These are phyloP conservation scores for Ailurus styani DNA, from an alignment of 2,113 vertebrate genomes.

Conservation along the genomic window DNA sequence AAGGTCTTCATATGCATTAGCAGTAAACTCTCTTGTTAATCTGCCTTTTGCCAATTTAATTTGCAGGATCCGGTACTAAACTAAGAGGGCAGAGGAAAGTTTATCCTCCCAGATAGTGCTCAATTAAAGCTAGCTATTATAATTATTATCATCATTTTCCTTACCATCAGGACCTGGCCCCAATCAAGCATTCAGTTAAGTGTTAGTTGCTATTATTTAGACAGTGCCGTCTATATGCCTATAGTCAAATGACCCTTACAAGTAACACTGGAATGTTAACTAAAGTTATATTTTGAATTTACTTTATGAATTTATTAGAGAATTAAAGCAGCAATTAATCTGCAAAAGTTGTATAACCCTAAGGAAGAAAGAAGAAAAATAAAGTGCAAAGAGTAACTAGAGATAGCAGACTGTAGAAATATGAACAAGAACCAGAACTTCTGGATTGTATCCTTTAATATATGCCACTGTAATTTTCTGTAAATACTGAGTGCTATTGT, in stretches of 20 bases:
- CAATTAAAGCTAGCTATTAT: not conserved
- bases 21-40: not conserved
- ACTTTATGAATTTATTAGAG: not conserved
- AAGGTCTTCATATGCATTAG: not conserved
- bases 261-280: not conserved
- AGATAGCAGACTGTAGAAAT: not conserved
- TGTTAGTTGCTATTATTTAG: not conserved
- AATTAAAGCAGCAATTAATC: not conserved
- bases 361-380: not conserved
- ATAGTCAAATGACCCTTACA: not conserved
- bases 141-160: not conserved
- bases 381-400: not conserved
- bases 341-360: not conserved
- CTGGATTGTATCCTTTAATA: not conserved
- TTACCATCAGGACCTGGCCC: not conserved
- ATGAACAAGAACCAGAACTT: not conserved
- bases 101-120: not conserved
- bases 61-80: not conserved
- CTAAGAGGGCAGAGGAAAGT: not conserved
- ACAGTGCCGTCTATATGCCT: not conserved
- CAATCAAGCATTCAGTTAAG: not conserved
- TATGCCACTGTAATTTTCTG: not conserved
- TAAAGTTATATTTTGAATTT: not conserved
- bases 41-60: not conserved
- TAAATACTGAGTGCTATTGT: not conserved